Conservation (phyloP, 2,113 vertebrate species). For the Raphicerus campestris region DNA sequence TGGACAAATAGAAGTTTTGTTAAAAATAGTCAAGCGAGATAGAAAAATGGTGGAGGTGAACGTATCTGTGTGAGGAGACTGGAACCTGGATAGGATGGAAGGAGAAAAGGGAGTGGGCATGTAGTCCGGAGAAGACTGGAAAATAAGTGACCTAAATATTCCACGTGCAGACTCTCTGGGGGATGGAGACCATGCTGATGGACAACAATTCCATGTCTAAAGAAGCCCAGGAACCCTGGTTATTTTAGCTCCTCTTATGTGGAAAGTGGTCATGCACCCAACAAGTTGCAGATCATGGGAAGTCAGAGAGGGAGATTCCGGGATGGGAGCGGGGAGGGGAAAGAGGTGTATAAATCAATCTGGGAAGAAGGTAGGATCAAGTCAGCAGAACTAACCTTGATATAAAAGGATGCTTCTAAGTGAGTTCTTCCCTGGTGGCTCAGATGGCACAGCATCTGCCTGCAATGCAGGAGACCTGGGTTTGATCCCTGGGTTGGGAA, state of each 20-base stretch:
- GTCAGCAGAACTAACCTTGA: not conserved
- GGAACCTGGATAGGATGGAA: not conserved
- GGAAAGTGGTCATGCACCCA: not conserved
- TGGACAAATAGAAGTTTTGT: not conserved
- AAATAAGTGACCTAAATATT: not conserved
- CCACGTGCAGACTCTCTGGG: not conserved
- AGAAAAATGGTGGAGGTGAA: not conserved
- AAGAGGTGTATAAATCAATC: not conserved
- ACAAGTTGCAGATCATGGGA: not conserved
- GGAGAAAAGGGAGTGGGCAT: not conserved
- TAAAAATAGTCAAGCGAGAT: not conserved
- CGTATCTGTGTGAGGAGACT: not conserved
- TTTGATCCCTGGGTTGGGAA: not conserved
- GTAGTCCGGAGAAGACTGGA: not conserved
- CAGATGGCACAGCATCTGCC: not conserved
- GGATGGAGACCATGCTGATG: not conserved
- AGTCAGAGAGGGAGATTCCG: not conserved
- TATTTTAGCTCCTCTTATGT: not conserved
- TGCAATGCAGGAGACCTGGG: fast-evolving
- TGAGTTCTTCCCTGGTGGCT: not conserved
- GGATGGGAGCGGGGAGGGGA: not conserved
- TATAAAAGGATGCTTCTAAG: not conserved
- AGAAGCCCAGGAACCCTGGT: not conserved
- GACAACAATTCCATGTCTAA: not conserved
- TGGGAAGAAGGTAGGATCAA: not conserved